phyloP scores from a whole-genome alignment of 2,888 invertebrate species.

The Cactoblastis cactorum region DNA sequence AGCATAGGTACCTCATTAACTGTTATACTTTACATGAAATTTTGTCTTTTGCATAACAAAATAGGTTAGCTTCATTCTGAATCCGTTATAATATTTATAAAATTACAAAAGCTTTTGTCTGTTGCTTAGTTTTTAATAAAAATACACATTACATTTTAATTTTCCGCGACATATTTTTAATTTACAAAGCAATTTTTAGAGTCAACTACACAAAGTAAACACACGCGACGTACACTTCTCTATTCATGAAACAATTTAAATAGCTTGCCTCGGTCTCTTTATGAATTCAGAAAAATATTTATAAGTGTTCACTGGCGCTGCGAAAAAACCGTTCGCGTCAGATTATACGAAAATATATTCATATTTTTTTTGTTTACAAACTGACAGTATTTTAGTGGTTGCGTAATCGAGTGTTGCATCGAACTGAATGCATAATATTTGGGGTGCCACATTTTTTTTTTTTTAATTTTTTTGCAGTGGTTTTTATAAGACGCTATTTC shows the following conservation, averaged over 20 bases:
- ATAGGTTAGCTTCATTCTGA: too few species aligned
- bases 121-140: neutral
- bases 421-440: neutral
- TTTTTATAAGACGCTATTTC: too few species aligned
- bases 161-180: neutral
- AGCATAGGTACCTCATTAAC: too few species aligned
- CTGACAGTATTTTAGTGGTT: constrained; percentile 1
- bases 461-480: too few species aligned
- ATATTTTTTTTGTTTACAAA: constrained; percentile 2
- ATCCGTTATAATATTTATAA: too few species aligned
- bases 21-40: too few species aligned
- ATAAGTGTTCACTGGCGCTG: constrained; percentile 30
- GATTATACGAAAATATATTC: neutral
- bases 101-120: too few species aligned
- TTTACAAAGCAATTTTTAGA: neutral
- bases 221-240: constrained; percentile 28
- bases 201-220: constrained; percentile 8
- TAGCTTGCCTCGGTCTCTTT: constrained; percentile 23
- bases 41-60: too few species aligned
- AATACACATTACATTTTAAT: neutral
- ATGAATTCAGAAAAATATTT: constrained; percentile 35
- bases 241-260: constrained; percentile 66
- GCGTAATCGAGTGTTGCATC: neutral
- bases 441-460: neutral
- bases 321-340: neutral